phyloP scores from a whole-genome alignment of 2,888 invertebrate species.

The Sipha maydis region DNA sequence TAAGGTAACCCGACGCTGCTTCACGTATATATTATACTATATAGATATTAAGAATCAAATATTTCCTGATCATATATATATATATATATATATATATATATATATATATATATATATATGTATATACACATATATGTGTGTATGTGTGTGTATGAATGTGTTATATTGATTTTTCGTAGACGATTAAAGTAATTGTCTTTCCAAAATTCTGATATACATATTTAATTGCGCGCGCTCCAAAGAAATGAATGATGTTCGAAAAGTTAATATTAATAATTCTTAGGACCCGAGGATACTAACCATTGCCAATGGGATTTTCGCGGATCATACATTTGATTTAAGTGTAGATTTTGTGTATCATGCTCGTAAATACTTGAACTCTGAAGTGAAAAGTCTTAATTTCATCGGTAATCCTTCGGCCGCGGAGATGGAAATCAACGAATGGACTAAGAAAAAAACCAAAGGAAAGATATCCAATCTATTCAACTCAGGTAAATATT shows the following conservation, averaged over 20 bases:
- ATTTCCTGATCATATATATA: too few relatives aligned
- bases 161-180: neutral
- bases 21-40: too few relatives aligned
- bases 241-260: neutral
- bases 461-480: constrained; percentile 35
- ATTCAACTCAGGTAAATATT: constrained; percentile 10
- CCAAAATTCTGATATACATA: neutral
- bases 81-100: too few relatives aligned
- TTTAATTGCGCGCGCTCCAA: neutral
- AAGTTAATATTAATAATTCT: constrained; percentile 26
- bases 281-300: neutral
- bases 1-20: too few relatives aligned
- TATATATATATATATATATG: too few relatives aligned
- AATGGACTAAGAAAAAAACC: constrained; percentile 32
- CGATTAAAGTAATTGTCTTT: neutral
- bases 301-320: constrained; percentile 46
- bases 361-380: constrained; percentile 30
- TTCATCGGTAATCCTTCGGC: constrained; percentile 6
- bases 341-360: constrained; percentile 5
- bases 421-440: constrained; percentile 33
- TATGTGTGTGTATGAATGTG: too few relatives aligned
- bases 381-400: constrained; percentile 36
- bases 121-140: too few relatives aligned
- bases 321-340: constrained; percentile 32
- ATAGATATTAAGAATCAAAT: too few relatives aligned